Evolutionary conservation across 2,888 invertebrate species (phyloP).

Genomic region (Periphyllus acericola): DNA sequence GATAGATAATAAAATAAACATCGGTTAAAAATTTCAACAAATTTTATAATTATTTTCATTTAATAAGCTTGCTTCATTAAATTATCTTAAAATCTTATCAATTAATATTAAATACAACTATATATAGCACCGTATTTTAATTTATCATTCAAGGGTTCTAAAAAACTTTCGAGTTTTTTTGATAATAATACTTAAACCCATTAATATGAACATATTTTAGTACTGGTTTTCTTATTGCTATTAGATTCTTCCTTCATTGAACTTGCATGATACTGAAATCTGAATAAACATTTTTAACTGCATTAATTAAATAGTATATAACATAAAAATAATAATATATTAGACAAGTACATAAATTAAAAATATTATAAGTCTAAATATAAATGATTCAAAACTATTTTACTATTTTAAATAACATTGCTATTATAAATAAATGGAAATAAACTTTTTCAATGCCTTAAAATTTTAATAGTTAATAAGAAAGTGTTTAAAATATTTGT

Average conservation of each 20-base stretch:
- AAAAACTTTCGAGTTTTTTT: not conserved
- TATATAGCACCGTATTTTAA: constrained; percentile 41
- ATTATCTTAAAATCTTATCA: constrained; percentile 3
- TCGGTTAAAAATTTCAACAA: not conserved
- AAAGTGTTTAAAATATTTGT: too few relatives aligned
- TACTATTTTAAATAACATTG: not conserved
- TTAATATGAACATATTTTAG: not conserved
- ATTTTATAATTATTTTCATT: constrained; percentile 5
- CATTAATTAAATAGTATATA: too few relatives aligned
- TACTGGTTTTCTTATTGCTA: constrained; percentile 5
- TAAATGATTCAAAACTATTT: too few relatives aligned
- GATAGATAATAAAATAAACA: not conserved
- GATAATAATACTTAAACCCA: constrained; percentile 29
- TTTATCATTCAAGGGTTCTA: constrained; percentile 6
- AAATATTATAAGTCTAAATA: too few relatives aligned
- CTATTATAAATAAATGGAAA: not conserved
- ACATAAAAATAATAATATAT: too few relatives aligned
- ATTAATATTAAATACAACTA: constrained; percentile 33
- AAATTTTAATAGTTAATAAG: too few relatives aligned
- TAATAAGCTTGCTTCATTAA: not conserved
- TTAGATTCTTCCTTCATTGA: not conserved
- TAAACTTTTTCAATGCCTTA: too few relatives aligned
- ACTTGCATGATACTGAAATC: not conserved
- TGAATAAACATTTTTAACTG: not conserved
- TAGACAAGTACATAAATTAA: too few relatives aligned